Conservation (phyloP, 2,797 vertebrate genomes). For the Decapterus maruadsi region DNA sequence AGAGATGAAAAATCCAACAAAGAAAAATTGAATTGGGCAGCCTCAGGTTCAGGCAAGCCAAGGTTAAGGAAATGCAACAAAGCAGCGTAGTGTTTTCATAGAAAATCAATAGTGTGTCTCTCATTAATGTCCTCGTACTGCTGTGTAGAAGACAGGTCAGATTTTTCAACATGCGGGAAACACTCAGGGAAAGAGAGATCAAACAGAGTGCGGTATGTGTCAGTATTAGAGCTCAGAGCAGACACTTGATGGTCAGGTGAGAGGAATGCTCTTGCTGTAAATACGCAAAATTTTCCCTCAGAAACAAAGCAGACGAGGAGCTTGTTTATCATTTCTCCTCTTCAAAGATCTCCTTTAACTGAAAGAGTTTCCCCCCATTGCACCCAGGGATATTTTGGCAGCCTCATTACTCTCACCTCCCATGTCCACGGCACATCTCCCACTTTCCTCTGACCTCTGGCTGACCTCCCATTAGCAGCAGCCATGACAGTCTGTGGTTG, state of each 20-base stretch:
- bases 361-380: slow-evolving; percentile 8
- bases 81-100: slow-evolving; percentile 72
- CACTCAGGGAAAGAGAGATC: slow-evolving; percentile 30
- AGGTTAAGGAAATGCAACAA: slow-evolving; percentile 82
- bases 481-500: slow-evolving; percentile 24
- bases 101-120: slow-evolving; percentile 79
- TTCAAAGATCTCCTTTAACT: slow-evolving; percentile 21
- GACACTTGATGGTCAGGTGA: neutral
- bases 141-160: slow-evolving; percentile 56
- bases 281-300: neutral
- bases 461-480: slow-evolving; percentile 63
- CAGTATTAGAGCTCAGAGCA: neutral
- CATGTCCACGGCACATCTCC: slow-evolving; percentile 41
- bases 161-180: slow-evolving; percentile 55
- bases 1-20: slow-evolving; percentile 59
- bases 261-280: neutral
- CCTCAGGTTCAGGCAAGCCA: slow-evolving; percentile 68
- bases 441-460: slow-evolving; percentile 49
- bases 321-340: neutral
- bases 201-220: slow-evolving; percentile 25
- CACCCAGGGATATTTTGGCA: slow-evolving; percentile 21
- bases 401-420: slow-evolving; percentile 50
- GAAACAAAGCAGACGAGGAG: neutral
- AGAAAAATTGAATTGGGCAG: slow-evolving; percentile 75
- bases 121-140: slow-evolving; percentile 75